These are phyloP conservation scores for Setophaga kirtlandii DNA, from an alignment of 2,113 vertebrate genomes.

Conservation along the genomic window DNA sequence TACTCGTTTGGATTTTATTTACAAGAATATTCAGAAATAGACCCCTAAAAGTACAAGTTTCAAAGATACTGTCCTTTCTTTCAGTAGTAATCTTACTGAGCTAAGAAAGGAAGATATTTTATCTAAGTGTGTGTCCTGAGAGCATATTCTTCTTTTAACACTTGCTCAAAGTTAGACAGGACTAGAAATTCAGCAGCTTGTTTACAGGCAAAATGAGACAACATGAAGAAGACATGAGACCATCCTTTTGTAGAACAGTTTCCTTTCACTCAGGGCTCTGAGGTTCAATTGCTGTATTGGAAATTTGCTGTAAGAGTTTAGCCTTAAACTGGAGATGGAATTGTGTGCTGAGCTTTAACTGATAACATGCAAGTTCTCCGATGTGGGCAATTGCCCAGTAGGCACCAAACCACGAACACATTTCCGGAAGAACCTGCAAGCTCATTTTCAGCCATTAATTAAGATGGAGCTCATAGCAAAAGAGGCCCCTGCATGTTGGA, in stretches of 20 bases:
- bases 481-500: neutral
- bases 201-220: neutral
- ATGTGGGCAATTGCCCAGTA: neutral
- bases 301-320: neutral
- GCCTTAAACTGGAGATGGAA: neutral
- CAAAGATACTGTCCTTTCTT: neutral
- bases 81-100: neutral
- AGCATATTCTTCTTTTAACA: neutral
- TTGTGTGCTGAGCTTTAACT: neutral
- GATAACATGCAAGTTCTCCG: neutral
- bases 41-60: neutral
- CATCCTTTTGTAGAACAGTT: neutral
- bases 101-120: neutral
- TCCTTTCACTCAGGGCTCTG: neutral
- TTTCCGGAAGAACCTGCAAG: neutral
- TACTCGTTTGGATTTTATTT: neutral
- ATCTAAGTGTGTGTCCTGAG: neutral
- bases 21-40: neutral
- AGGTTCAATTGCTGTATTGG: neutral
- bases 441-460: neutral
- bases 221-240: neutral
- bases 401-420: neutral
- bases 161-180: neutral
- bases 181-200: neutral
- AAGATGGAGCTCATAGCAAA: neutral